These are phyloP conservation scores for Matsumyia berberina DNA, from an alignment of 2,888 invertebrate species.

Conservation along the genomic window DNA sequence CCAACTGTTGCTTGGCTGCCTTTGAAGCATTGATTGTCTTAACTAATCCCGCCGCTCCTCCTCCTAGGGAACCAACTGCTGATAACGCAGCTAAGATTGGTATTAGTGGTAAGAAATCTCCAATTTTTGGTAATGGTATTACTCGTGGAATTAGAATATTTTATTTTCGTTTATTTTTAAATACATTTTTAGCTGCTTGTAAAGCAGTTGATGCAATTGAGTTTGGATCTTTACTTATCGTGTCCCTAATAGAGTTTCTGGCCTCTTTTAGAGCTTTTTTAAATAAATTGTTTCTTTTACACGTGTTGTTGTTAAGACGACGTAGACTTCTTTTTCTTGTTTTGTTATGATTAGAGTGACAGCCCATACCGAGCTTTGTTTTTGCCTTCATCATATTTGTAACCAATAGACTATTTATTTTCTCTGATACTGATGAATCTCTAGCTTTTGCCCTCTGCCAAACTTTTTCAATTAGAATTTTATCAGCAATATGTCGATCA, in stretches of 20 bases:
- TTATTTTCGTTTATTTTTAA: too few relatives aligned
- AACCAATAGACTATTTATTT: constrained; percentile 51
- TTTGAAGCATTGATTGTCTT: too few relatives aligned
- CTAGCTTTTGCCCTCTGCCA: constrained; percentile 59
- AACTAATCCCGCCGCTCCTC: too few relatives aligned
- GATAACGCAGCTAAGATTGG: too few relatives aligned
- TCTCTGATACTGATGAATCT: constrained; percentile 53
- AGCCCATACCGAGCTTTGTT: constrained; percentile 50
- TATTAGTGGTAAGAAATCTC: too few relatives aligned
- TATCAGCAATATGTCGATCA: constrained; percentile 19
- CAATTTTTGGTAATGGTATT: too few relatives aligned
- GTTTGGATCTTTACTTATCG: constrained; percentile 66
- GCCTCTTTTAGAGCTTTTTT: constrained; percentile 56
- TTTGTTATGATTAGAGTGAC: background rate
- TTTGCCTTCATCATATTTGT: constrained; percentile 69
- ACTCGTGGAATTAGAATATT: too few relatives aligned
- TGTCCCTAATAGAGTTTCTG: constrained; percentile 54
- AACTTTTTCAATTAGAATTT: constrained; percentile 51
- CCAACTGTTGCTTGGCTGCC: too few relatives aligned
- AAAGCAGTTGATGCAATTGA: too few relatives aligned
- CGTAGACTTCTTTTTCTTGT: background rate
- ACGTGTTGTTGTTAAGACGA: background rate
- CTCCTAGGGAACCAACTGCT: too few relatives aligned
- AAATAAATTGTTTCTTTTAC: constrained; percentile 8
- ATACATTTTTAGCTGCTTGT: too few relatives aligned